Evolutionary conservation across 2,113 vertebrate genomes (phyloP).

Genomic region (Percina caprodes): DNA sequence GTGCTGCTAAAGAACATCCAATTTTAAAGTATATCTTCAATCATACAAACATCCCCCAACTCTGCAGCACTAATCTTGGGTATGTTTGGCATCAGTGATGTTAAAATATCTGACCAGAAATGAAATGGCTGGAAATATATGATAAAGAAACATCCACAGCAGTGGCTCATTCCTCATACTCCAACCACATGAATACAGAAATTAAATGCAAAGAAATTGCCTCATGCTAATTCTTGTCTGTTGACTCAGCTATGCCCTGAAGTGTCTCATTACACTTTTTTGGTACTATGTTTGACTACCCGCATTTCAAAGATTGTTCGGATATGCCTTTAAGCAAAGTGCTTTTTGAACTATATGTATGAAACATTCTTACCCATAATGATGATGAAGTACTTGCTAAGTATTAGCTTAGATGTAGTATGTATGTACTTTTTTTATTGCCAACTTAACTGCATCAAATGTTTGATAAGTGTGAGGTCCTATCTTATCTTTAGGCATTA

Average conservation of each 20-base stretch:
- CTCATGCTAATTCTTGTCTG: slow-evolving; percentile 4
- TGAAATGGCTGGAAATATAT: slow-evolving; percentile 7
- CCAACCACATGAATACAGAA: not conserved
- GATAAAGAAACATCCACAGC: not conserved
- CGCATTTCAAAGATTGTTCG: slow-evolving; percentile 3
- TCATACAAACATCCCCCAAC: not conserved
- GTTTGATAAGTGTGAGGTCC: not conserved
- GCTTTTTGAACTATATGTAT: not conserved
- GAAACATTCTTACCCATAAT: not conserved
- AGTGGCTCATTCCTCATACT: not conserved
- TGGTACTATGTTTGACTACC: slow-evolving; percentile 4
- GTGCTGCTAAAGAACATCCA: not conserved
- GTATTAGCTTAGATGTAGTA: not conserved
- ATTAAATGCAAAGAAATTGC: not conserved
- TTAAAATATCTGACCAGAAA: slow-evolving; percentile 3
- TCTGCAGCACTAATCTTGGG: not conserved
- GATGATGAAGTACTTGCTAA: not conserved
- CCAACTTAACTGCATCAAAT: not conserved
- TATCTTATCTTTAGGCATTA: not conserved
- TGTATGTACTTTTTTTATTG: slow-evolving; percentile 1
- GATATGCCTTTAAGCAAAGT: not conserved
- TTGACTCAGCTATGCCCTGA: not conserved
- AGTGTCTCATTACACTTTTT: slow-evolving; percentile 31
- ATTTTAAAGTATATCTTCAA: not conserved
- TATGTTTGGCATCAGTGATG: not conserved